A percentile compares a stretch with the other conserved stretches of the same genome.
phyloP scores from a whole-genome alignment of 1,140 invertebrate species.

The Planococcus citri region DNA sequence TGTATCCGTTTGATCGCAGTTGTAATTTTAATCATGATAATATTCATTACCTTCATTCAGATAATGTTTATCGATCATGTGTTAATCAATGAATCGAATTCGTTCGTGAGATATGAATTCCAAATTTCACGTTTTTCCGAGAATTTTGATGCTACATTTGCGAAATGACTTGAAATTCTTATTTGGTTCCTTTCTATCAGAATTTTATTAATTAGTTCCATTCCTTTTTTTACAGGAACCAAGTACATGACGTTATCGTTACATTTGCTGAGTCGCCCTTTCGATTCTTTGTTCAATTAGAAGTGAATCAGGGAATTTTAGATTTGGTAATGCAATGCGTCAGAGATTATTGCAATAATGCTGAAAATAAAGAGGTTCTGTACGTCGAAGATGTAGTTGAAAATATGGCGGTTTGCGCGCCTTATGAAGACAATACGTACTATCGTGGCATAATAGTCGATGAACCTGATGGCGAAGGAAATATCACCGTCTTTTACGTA shows the following conservation, averaged over 20 bases:
- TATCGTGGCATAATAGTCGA: constrained; percentile 37
- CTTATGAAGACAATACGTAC: constrained; percentile 57
- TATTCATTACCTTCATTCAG: background rate
- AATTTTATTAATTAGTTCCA: no score
- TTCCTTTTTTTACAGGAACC: constrained; percentile 24
- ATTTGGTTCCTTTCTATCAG: no score
- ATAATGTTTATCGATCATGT: no score
- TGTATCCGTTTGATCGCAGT: background rate
- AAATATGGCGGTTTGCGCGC: constrained; percentile 56
- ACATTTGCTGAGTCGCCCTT: constrained; percentile 54
- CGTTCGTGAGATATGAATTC: no score
- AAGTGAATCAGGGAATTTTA: constrained; percentile 42
- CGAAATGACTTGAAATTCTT: no score
- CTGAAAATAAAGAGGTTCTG: constrained; percentile 27
- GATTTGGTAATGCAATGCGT: constrained; percentile 29
- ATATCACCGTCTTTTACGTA: constrained; percentile 47
- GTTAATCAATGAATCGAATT: no score
- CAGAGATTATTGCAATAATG: constrained; percentile 27
- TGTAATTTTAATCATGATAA: no score
- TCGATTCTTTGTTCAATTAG: constrained; percentile 57
- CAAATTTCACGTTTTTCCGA: no score
- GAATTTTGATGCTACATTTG: no score
- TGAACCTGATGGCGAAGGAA: constrained; percentile 34
- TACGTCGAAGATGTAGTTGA: constrained; percentile 37
- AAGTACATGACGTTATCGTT: constrained; percentile 43